phyloP scores from a whole-genome alignment of 2,797 vertebrate species.

The Chromobotia macracanthus region DNA sequence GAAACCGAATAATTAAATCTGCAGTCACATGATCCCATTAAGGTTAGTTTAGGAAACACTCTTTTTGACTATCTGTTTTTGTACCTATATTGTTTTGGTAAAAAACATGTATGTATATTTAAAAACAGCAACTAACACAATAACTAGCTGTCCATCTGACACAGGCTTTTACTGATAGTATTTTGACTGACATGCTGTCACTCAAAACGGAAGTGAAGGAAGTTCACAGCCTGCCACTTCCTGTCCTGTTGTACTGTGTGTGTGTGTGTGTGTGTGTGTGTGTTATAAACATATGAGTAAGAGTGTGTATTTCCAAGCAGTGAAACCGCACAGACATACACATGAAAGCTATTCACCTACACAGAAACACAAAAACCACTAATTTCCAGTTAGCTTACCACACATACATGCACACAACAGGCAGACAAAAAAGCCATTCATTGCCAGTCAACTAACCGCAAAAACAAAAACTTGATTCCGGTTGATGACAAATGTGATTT shows the following conservation, averaged over 20 bases:
- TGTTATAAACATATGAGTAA: too few species aligned
- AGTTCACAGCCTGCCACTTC: conserved; percentile 44
- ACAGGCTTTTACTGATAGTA: background rate
- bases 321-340: conserved; percentile 36
- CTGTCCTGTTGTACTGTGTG: conserved; percentile 28
- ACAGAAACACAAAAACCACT: conserved; percentile 44
- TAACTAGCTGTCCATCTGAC: background rate
- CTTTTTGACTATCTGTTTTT: background rate
- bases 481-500: conserved; percentile 35
- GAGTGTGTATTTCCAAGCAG: conserved; percentile 51
- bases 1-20: background rate
- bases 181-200: background rate
- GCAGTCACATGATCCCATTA: background rate
- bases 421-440: conserved; percentile 39
- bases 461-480: conserved; percentile 40
- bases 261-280: background rate
- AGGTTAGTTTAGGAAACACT: background rate
- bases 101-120: background rate
- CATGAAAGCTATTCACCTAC: conserved; percentile 25
- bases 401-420: conserved; percentile 33
- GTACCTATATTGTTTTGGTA: background rate
- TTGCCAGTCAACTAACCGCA: conserved; percentile 62
- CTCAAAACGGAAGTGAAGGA: conserved; percentile 41
- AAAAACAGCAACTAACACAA: background rate
- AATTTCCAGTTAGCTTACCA: conserved; percentile 55